phyloP scores from a whole-genome alignment of 2,113 vertebrate genomes.

The Aythya baeri region DNA sequence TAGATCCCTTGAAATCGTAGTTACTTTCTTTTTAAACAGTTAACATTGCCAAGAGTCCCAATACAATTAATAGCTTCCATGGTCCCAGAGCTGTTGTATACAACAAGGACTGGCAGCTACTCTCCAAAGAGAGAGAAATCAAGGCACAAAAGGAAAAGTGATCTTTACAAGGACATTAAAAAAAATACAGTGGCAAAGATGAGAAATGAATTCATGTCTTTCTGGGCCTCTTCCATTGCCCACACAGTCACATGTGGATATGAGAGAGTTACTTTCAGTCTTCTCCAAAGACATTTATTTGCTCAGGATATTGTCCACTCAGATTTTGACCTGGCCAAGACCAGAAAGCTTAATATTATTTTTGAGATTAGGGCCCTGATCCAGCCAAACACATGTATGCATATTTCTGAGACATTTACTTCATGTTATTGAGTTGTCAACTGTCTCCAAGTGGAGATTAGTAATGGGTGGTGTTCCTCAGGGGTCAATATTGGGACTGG shows the following conservation, averaged over 20 bases:
- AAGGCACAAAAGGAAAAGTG: neutral
- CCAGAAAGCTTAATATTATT: neutral
- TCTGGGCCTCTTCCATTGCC: neutral
- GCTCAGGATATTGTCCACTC: neutral
- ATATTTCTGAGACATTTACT: neutral
- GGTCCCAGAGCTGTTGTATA: neutral
- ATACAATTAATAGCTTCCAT: neutral
- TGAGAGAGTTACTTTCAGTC: neutral
- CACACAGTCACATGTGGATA: neutral
- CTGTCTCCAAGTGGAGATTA: too few species aligned
- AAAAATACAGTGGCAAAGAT: neutral
- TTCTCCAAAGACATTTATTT: neutral
- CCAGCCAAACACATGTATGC: neutral
- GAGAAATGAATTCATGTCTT: neutral
- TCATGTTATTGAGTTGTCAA: neutral
- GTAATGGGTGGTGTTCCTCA: too few species aligned
- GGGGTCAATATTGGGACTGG: too few species aligned
- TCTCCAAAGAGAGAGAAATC: neutral
- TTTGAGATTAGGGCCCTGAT: neutral
- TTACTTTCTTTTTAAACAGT: neutral
- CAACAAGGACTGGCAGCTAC: neutral
- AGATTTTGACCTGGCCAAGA: neutral
- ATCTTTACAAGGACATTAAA: neutral
- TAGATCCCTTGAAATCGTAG: neutral
- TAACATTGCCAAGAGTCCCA: neutral